Evolutionary conservation across 2,888 invertebrate genomes (phyloP).

Genomic region (Melieria crassipennis): DNA sequence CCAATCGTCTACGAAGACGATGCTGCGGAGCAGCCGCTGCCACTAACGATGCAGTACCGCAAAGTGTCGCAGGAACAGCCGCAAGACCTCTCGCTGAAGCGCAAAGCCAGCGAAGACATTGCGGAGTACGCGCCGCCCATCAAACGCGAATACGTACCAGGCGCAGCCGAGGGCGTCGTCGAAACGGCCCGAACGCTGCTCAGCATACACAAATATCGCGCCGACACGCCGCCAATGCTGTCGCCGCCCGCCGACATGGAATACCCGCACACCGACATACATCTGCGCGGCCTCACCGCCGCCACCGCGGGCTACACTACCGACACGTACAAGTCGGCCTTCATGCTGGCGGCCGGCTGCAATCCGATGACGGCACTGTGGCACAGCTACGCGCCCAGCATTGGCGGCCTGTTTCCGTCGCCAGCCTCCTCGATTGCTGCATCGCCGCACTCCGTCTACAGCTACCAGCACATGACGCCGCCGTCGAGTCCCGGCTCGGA

Average conservation of each 20-base stretch:
- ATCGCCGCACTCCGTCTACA: conserved; percentile 46
- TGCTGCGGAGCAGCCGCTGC: conserved; percentile 27
- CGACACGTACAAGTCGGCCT: conserved; percentile 56
- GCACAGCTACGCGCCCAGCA: conserved; percentile 54
- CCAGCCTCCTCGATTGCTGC: conserved; percentile 53
- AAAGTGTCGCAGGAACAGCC: conserved; percentile 51
- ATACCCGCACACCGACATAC: conserved; percentile 49
- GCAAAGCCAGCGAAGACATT: conserved; percentile 50
- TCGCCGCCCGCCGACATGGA: conserved; percentile 52
- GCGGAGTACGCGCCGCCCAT: conserved; percentile 51
- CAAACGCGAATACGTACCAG: conserved; percentile 57
- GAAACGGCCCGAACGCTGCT: conserved; percentile 18
- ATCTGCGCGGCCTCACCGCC: conserved; percentile 58
- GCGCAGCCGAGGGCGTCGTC: conserved; percentile 20
- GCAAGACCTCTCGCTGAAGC: conserved; percentile 61
- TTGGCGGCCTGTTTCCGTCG: conserved; percentile 48
- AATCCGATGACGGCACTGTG: conserved; percentile 57
- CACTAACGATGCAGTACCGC: background rate
- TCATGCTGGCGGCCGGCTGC: conserved; percentile 57
- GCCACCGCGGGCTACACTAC: conserved; percentile 53
- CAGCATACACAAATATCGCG: conserved; percentile 27
- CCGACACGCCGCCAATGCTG: conserved; percentile 43
- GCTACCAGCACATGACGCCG: conserved; percentile 50
- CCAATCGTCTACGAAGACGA: conserved; percentile 78
- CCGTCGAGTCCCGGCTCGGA: conserved; percentile 61